Conservation (phyloP, 2,888 invertebrate species). For the Listrodromus nycthemerus region DNA sequence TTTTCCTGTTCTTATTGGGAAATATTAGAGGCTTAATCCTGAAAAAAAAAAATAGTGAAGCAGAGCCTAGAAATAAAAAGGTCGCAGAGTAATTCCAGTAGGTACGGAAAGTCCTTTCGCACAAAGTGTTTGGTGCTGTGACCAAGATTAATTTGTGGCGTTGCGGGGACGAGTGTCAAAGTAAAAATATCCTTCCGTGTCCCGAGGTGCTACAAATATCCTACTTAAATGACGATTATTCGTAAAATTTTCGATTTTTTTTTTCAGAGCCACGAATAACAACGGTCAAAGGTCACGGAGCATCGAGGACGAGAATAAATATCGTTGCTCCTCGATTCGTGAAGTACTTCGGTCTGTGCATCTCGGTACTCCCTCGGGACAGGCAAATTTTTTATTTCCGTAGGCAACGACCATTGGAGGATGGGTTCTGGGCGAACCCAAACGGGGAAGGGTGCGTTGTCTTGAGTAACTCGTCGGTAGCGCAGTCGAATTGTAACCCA, state of each 20-base stretch:
- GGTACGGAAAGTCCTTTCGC: no score
- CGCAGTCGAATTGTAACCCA: slow-evolving; percentile 6
- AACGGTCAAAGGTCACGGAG: background rate
- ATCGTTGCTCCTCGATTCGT: background rate
- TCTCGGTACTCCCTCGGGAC: slow-evolving; percentile 38
- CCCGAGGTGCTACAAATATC: no score
- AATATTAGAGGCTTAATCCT: no score
- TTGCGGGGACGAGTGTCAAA: no score
- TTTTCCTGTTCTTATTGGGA: no score
- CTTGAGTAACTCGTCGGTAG: slow-evolving; percentile 47
- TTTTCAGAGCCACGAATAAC: background rate
- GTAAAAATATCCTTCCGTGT: no score
- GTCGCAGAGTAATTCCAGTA: no score
- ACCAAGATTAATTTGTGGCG: no score
- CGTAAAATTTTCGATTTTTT: background rate
- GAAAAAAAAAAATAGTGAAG: no score
- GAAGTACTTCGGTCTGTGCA: slow-evolving; percentile 6
- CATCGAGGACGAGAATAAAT: background rate
- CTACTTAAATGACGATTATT: background rate
- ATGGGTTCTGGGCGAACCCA: background rate
- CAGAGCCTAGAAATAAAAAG: no score
- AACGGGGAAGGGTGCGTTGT: slow-evolving; percentile 31
- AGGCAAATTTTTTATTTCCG: slow-evolving; percentile 51
- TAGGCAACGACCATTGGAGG: slow-evolving; percentile 38
- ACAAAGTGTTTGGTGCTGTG: no score